phyloP scores from a whole-genome alignment of 2,113 vertebrate genomes.

The Oceanodroma tethys region DNA sequence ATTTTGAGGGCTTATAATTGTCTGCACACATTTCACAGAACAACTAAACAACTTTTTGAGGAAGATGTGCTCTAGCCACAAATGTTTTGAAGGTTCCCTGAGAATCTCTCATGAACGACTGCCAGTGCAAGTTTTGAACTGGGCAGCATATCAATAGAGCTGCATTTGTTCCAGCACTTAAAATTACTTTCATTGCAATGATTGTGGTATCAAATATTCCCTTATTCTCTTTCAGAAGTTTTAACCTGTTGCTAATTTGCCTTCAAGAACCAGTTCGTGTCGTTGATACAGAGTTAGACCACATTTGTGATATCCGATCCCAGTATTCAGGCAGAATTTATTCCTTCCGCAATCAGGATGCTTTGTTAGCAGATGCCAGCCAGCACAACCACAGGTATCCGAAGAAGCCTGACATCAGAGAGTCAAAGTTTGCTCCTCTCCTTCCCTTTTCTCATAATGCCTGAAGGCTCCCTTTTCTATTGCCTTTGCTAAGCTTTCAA shows the following conservation, averaged over 20 bases:
- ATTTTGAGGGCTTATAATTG: constrained; percentile 35
- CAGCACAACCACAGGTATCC: background rate
- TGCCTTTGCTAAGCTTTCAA: background rate
- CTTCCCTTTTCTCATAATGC: background rate
- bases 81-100: constrained; percentile 60
- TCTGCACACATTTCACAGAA: constrained; percentile 50
- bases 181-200: background rate
- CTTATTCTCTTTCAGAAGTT: background rate
- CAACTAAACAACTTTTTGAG: constrained; percentile 7
- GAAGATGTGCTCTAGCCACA: constrained; percentile 18
- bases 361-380: background rate
- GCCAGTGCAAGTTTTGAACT: background rate
- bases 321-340: background rate
- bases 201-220: background rate
- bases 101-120: constrained; percentile 21
- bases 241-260: background rate
- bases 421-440: background rate
- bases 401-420: background rate
- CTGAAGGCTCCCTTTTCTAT: background rate
- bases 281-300: background rate
- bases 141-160: background rate
- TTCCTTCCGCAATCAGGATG: background rate
- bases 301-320: background rate
- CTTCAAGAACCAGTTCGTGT: background rate
- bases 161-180: background rate